Base-by-base conservation (phyloP, 2,888 invertebrate species). In the Netelia virgata region DNA sequence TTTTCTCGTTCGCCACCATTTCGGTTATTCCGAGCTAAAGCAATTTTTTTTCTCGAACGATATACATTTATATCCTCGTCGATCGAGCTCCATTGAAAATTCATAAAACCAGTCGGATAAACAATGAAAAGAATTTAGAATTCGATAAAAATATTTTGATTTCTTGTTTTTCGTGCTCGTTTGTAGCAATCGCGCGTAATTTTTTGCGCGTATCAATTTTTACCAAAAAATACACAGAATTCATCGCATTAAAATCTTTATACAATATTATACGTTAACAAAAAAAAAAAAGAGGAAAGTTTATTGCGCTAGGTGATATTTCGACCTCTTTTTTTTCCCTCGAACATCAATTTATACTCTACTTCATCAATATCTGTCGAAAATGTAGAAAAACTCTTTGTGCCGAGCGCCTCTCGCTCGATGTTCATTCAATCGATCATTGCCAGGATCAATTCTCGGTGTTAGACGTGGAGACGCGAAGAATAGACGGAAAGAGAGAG, bases 361-460 rank as follows among this genome's bases (percentile, higher is more conserved):
- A 36, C 1, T 53, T 20, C 73, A 50, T 74, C 41, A 50, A 75
- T 64, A 64, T 55, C 53, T 64, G 53, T 75, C 53, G 74, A 64
- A 28, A 18, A 36, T 20, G 20, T 55, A 50, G 64, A 47, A 36
- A 64, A 61, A 18, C 57, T 64, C 57, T 43, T 28, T 47, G 23
- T 11, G 43, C 3, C n/a, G n/a, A 36, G 9, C 36, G 36, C 8
- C 36, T 36, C 36, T 36, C 18, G 59, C 20, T 14, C 23, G 16
- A 47, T 23, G 57, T 28, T 72, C 61, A 18, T 72, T 79, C 64
- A 43, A 55, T 79, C 64, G 53, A 72, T 28, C 43, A 64, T 64
- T 64, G 79, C 16, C 16, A 72, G n/a, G 55, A 63, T 79, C 64
- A 47, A 72, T 66, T 36, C 50, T 43, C 23, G 28, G 41, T 72